A percentile compares a stretch with the other conserved stretches of the same genome.
Evolutionary conservation across 1,140 invertebrate genomes (phyloP).

Genomic region (Antheraea mylitta): DNA sequence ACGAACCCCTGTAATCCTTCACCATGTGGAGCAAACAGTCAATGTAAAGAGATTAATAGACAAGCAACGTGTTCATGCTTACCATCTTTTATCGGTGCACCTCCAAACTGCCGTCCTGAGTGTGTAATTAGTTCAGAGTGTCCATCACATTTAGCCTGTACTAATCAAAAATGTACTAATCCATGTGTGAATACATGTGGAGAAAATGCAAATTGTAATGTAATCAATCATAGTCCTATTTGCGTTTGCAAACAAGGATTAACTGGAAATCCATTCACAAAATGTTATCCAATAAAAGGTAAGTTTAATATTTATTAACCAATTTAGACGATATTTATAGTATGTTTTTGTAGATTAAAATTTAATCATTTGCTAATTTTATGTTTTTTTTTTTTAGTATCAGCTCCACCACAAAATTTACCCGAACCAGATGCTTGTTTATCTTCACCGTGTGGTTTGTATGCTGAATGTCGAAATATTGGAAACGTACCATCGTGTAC

Average conservation of each 20-base stretch:
- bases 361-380: slow-evolving; percentile 8
- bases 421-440: slow-evolving; percentile 82
- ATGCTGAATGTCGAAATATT: slow-evolving; percentile 84
- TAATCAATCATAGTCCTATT: slow-evolving; percentile 88
- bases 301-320: slow-evolving; percentile 34
- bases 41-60: slow-evolving; percentile 83
- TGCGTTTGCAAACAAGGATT: slow-evolving; percentile 83
- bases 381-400: slow-evolving; percentile 66
- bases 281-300: slow-evolving; percentile 82
- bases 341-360: background rate
- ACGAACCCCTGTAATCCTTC: slow-evolving; percentile 82
- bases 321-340: background rate
- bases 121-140: slow-evolving; percentile 88
- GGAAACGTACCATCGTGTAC: slow-evolving; percentile 83
- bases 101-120: slow-evolving; percentile 85
- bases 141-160: slow-evolving; percentile 81
- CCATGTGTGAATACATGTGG: slow-evolving; percentile 87
- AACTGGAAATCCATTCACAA: slow-evolving; percentile 85
- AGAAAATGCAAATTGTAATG: slow-evolving; percentile 86
- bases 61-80: slow-evolving; percentile 86
- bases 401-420: slow-evolving; percentile 61
- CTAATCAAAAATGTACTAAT: slow-evolving; percentile 83
- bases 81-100: slow-evolving; percentile 84
- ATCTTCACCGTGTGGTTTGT: slow-evolving; percentile 86
- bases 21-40: slow-evolving; percentile 86